Evolutionary conservation across 2,797 vertebrate genomes (phyloP).

Genomic region (Loriculus beryllinus): DNA sequence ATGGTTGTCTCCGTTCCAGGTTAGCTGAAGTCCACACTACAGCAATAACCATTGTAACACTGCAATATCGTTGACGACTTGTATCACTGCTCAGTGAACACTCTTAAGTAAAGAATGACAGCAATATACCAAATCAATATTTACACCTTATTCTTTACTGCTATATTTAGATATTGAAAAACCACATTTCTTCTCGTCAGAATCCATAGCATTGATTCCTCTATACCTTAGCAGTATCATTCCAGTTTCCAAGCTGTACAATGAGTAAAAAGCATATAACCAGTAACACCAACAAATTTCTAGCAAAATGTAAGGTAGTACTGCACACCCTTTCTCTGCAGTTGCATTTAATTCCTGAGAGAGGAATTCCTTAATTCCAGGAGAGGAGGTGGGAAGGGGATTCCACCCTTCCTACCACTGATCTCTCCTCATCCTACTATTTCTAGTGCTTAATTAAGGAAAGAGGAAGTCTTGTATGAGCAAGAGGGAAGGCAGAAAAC

Average conservation of each 20-base stretch:
- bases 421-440: neutral
- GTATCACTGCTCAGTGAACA: neutral
- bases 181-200: neutral
- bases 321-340: neutral
- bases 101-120: slow-evolving; percentile 36
- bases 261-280: neutral
- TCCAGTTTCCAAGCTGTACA: neutral
- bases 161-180: slow-evolving; percentile 5
- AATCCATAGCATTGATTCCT: slow-evolving; percentile 2
- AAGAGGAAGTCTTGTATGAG: neutral
- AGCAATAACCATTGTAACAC: neutral
- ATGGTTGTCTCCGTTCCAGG: neutral
- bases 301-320: neutral
- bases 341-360: neutral
- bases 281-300: neutral
- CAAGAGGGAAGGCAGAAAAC: neutral
- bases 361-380: neutral
- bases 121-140: slow-evolving; percentile 46
- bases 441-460: neutral
- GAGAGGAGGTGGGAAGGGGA: neutral
- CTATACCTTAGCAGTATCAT: neutral
- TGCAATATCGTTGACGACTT: neutral
- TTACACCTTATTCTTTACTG: neutral
- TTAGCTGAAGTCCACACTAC: neutral
- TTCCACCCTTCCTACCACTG: neutral